Percentiles rank a stretch among this genome's conserved stretches.
Evolutionary conservation across 2,888 invertebrate genomes (phyloP).

Genomic region (Nemurella pictetii): DNA sequence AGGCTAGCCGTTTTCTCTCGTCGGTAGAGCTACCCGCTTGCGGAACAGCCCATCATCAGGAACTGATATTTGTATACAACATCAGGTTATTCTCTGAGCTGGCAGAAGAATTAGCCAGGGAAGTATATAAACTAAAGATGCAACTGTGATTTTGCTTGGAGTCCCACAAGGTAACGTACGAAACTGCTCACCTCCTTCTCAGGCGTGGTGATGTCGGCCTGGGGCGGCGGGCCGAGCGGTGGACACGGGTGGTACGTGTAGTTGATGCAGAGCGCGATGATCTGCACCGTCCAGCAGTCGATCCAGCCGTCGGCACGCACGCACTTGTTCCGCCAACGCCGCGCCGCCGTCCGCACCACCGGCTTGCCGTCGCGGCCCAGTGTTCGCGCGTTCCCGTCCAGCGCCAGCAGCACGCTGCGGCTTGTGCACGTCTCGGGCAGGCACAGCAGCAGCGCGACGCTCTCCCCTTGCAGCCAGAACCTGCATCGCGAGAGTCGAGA

Average conservation of each 20-base stretch:
- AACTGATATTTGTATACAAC: too few relatives aligned
- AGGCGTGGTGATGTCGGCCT: slow-evolving; percentile 91
- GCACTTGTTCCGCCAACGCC: slow-evolving; percentile 84
- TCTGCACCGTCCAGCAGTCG: slow-evolving; percentile 95
- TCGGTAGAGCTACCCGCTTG: too few relatives aligned
- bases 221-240: slow-evolving; percentile 82
- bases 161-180: too few relatives aligned
- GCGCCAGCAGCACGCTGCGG: slow-evolving; percentile 75
- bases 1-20: too few relatives aligned
- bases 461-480: slow-evolving; percentile 94
- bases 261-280: slow-evolving; percentile 86
- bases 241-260: slow-evolving; percentile 94
- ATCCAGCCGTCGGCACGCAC: slow-evolving; percentile 79
- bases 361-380: slow-evolving; percentile 72
- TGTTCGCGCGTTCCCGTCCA: slow-evolving; percentile 87
- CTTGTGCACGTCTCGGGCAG: slow-evolving; percentile 91
- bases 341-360: slow-evolving; percentile 55
- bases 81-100: too few relatives aligned
- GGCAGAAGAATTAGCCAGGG: too few relatives aligned
- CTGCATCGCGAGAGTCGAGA: too few relatives aligned
- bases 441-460: slow-evolving; percentile 85
- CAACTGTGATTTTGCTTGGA: too few relatives aligned
- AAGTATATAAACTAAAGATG: too few relatives aligned
- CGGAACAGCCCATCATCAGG: too few relatives aligned
- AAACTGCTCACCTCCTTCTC: slow-evolving; percentile 72